Base-by-base conservation (phyloP, 2,888 invertebrate genomes). In the Macrophya annulata region DNA sequence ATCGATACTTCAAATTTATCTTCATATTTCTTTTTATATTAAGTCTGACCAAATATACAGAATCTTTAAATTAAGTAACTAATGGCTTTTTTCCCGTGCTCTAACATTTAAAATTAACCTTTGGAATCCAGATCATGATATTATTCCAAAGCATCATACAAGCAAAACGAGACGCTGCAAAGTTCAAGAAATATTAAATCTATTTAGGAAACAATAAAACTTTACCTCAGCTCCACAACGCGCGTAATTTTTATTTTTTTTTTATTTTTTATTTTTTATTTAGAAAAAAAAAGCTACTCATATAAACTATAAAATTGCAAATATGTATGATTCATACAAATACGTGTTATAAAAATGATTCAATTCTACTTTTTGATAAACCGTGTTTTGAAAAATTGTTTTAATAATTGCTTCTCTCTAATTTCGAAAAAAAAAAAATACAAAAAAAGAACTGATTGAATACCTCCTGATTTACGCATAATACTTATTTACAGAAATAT, bases 21-120 rank as follows among this genome's bases (percentile, higher is more conserved):
- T 48, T 43, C 48, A 48, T 68, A 83, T 40, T 37, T 51, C 21
- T 45, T 37, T 5, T 45, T 48, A 21, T 10, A 25, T 81, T 45
- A 48, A n/a, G 45, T 83, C 25, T 25, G 48, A 68, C 4, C 8
- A 81, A 79, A 59, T 40, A 79, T 37, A 55, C n/a, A 21, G 79
- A 79, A 55, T 79, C 40, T 45, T 37, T 51, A 31, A 83, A 65
- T 83, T 83, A 71, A 83, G 71, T 83, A 68, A 48, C 83, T 83
- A 83, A 83, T 31, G 45, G 71, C 71, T 83, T 48, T 45, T 45
- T 31, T 65, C 31, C 65, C 65, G 82, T 82, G 43, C 82, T 82
- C 82, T 68, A 62, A 62, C 48, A 83, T 68, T 83, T 68, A 68
- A 65, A 21, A 81, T 81, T 81, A 83, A 83, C 68, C 83, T 83